These are phyloP conservation scores for Nicator chloris DNA, from an alignment of 2,113 vertebrate species.

Conservation along the genomic window DNA sequence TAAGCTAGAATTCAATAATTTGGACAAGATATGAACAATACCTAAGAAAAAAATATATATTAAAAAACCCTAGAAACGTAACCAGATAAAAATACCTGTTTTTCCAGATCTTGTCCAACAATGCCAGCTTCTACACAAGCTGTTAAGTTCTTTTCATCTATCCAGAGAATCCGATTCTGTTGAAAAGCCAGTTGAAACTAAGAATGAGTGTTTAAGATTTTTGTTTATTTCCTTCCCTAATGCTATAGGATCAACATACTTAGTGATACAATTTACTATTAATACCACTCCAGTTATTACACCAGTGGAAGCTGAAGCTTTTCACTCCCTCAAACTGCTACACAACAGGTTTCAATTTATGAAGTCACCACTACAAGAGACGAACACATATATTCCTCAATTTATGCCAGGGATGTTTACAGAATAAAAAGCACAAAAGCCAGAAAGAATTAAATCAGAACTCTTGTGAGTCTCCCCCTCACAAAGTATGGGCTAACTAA, in stretches of 20 bases:
- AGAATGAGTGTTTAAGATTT: not conserved
- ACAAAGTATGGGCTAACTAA: not conserved
- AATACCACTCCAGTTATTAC: not conserved
- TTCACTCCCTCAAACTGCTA: not conserved
- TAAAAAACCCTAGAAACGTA: not conserved
- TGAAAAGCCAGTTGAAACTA: not conserved
- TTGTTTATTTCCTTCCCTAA: not conserved
- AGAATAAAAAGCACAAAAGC: not conserved
- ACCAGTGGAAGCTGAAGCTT: not conserved
- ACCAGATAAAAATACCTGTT: conserved; percentile 77
- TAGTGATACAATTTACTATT: not conserved
- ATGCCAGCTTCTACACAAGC: conserved; percentile 94
- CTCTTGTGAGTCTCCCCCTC: not conserved
- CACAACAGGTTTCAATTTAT: not conserved
- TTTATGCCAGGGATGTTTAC: not conserved
- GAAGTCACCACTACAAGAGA: not conserved
- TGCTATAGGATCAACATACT: not conserved
- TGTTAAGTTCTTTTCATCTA: conserved; percentile 96
- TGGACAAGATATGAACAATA: not conserved
- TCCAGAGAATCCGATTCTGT: conserved; percentile 96
- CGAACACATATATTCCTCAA: not conserved
- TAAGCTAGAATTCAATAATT: not conserved
- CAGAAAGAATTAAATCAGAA: not conserved
- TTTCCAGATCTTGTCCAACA: conserved; percentile 95
- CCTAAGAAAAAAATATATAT: not conserved